Percentiles rank a stretch among this genome's conserved stretches.
phyloP scores from a whole-genome alignment of 2,888 invertebrate genomes.

The Meiosimyza decipiens region DNA sequence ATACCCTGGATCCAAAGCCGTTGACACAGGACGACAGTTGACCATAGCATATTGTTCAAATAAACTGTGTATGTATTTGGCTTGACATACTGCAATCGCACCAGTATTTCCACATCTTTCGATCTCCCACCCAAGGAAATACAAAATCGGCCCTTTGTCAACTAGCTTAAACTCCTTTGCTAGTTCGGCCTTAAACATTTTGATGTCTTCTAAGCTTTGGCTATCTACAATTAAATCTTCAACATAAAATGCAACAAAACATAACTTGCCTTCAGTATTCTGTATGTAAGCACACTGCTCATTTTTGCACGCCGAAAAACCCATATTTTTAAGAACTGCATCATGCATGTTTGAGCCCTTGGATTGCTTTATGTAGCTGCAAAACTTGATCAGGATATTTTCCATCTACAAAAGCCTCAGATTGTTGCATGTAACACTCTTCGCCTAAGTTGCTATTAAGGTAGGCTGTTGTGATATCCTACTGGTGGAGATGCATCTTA shows the following conservation, averaged over 20 bases:
- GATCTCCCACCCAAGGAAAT: constrained; percentile 37
- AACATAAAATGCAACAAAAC: constrained; percentile 28
- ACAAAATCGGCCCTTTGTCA: constrained; percentile 20
- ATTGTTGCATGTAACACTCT: constrained; percentile 38
- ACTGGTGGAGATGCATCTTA: not conserved
- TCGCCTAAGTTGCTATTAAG: constrained; percentile 35
- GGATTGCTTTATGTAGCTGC: constrained; percentile 27
- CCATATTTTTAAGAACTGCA: constrained; percentile 18
- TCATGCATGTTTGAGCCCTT: constrained; percentile 35
- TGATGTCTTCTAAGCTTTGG: constrained; percentile 28
- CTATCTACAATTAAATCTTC: constrained; percentile 35
- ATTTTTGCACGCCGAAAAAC: constrained; percentile 31
- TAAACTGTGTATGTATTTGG: constrained; percentile 38
- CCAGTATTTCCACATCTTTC: constrained; percentile 36
- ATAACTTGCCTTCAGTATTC: not conserved
- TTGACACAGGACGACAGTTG: constrained; percentile 37
- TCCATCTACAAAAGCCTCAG: constrained; percentile 37
- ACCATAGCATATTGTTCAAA: constrained; percentile 40
- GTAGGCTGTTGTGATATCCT: constrained; percentile 37
- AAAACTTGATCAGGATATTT: constrained; percentile 30
- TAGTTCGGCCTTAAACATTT: constrained; percentile 24
- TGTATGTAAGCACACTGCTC: constrained; percentile 39
- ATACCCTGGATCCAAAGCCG: constrained; percentile 38
- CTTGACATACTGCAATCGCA: constrained; percentile 36
- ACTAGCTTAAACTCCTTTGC: constrained; percentile 33